These are phyloP conservation scores for Anguilla rostrata DNA, from an alignment of 2,113 vertebrate genomes.

Conservation along the genomic window DNA sequence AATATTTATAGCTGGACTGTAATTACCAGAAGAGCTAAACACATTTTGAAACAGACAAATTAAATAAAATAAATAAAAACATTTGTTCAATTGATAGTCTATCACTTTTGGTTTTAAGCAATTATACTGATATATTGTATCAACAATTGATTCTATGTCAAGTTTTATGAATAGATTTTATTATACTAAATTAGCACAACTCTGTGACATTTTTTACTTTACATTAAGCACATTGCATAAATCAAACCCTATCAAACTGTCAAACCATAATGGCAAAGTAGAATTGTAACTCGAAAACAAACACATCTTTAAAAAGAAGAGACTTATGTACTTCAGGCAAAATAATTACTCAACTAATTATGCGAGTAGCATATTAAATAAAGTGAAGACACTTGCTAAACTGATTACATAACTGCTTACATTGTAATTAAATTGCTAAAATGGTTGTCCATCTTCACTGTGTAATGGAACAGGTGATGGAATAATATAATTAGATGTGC, in stretches of 20 bases:
- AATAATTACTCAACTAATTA: constrained; percentile 34
- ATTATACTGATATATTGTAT: neutral
- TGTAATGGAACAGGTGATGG: constrained; percentile 39
- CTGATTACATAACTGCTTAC: neutral
- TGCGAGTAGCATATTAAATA: constrained; percentile 40
- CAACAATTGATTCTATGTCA: neutral
- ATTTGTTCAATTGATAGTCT: neutral
- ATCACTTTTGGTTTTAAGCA: neutral
- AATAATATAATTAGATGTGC: neutral
- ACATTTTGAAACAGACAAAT: neutral
- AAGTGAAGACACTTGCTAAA: constrained; percentile 4
- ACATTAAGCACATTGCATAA: neutral
- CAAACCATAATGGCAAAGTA: neutral
- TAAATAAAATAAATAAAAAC: neutral
- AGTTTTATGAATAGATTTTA: neutral
- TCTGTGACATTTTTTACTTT: neutral
- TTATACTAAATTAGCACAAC: neutral
- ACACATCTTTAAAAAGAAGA: constrained; percentile 1
- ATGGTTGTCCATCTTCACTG: constrained; percentile 26
- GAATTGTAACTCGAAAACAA: neutral
- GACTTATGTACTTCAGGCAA: neutral
- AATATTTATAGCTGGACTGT: neutral
- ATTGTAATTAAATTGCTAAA: constrained; percentile 45
- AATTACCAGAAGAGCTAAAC: neutral
- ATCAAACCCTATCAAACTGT: neutral